Conservation (phyloP, 2,888 invertebrate species). For the Scaptomyza cyrtandrae region DNA sequence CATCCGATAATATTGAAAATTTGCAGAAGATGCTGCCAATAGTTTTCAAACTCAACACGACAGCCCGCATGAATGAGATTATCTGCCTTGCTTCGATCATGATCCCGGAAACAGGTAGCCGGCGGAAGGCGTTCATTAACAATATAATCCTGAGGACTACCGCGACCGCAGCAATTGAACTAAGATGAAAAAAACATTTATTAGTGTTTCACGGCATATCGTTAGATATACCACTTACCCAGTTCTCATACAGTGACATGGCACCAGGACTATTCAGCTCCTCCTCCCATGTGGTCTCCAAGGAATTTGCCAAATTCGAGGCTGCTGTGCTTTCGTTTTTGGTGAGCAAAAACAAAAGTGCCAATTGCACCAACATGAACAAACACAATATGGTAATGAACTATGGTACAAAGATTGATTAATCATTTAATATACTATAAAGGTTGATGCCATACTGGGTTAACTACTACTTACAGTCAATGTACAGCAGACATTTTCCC, state of each 20-base stretch:
- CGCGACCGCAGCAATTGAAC: conserved; percentile 82
- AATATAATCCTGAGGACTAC: conserved; percentile 81
- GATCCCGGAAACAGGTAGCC: conserved; percentile 72
- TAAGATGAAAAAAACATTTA: conserved; percentile 28
- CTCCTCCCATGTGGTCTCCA: conserved; percentile 85
- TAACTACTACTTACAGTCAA: conserved; percentile 88
- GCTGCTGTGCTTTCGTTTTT: conserved; percentile 40
- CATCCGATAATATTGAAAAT: conserved; percentile 73
- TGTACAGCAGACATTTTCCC: conserved; percentile 94
- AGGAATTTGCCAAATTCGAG: conserved; percentile 69
- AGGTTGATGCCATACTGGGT: conserved; percentile 17
- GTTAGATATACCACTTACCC: conserved; percentile 61
- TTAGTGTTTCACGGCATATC: neutral
- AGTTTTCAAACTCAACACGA: conserved; percentile 72
- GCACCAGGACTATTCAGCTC: conserved; percentile 75
- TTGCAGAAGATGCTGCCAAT: conserved; percentile 69
- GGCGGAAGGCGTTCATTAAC: conserved; percentile 79
- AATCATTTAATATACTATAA: neutral
- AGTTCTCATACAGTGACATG: conserved; percentile 81
- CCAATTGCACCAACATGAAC: conserved; percentile 67
- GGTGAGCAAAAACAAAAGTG: conserved; percentile 48
- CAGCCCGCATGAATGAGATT: conserved; percentile 78
- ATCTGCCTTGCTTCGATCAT: conserved; percentile 66
- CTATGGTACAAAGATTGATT: conserved; percentile 84
- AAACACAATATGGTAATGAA: conserved; percentile 70